Evolutionary conservation across 2,797 vertebrate genomes (phyloP), one percentile per base, ranked within the genome.

Genomic region (Eremophila alpestris): DNA sequence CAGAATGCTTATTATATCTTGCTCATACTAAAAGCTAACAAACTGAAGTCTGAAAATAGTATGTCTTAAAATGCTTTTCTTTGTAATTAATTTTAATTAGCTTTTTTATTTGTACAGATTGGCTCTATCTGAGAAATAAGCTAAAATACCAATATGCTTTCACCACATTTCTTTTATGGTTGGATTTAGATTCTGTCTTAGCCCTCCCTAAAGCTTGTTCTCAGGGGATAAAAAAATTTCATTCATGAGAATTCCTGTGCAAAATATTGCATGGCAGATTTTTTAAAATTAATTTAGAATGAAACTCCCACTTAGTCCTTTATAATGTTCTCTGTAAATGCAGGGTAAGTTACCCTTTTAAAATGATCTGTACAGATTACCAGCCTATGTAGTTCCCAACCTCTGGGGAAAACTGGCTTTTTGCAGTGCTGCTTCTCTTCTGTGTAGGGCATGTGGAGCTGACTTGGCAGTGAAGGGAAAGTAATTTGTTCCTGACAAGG

Each of bases 401-500:
- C 91, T 87, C 91, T 90, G 80, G 89, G 85, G 93, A 74, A 92
- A 95, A 84, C 63, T 68, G 56, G 52, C 40, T 94, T 94, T 89
- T 88, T 91, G 87, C 91, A 71, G 52, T 30, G 74, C 83, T 94
- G 80, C 91, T 94, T 91, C 83, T 77, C 79, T 77, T 94, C 67
- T 70, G 81, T 12, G 3, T 54, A 51, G 52, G 83, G 87, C 11
- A 17, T 74, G 89, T 79, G 75, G 56, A 96, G 64, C 85, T 86
- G 96, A 94, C 89, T 82, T 93, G 86, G 94, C 89, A 92, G 77
- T 87, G 91, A 96, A 91, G 85, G 80, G 95, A 92, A 96, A 96
- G 85, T 96, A 96, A 95, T 96, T 95, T 97, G 89, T 89, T 94
- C 84, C 76, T 96, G 95, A 96, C 93, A 97, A 91, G 92, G 94